Evolutionary conservation across 2,797 vertebrate species (phyloP).

Genomic region (Rhinatrema bivittatum): DNA sequence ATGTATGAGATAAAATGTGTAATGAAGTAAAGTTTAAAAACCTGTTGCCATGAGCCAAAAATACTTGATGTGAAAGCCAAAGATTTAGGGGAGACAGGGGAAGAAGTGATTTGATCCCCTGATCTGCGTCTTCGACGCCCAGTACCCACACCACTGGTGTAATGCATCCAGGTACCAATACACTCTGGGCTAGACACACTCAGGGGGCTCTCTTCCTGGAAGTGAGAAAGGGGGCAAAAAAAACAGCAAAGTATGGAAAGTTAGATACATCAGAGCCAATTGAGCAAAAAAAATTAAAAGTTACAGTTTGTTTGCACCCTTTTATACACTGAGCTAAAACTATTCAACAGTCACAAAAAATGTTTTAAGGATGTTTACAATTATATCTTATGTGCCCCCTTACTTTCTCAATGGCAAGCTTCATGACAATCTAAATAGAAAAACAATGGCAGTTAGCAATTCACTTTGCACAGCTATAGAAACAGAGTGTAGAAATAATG

Average conservation of each 20-base stretch:
- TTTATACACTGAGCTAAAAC: conserved; percentile 32
- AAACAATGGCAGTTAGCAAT: not conserved
- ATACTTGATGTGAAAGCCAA: conserved; percentile 95
- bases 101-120: conserved; percentile 94
- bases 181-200: conserved; percentile 93
- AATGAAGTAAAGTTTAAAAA: conserved; percentile 92
- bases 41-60: conserved; percentile 97
- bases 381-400: not conserved
- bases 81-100: conserved; percentile 94
- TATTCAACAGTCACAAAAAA: conserved; percentile 34
- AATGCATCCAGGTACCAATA: conserved; percentile 91
- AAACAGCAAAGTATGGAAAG: conserved; percentile 90
- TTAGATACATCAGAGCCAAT: conserved; percentile 79
- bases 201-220: conserved; percentile 92
- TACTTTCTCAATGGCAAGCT: not conserved
- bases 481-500: too few species aligned
- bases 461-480: too few species aligned
- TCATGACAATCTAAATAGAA: not conserved
- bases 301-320: conserved; percentile 42
- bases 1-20: conserved; percentile 61
- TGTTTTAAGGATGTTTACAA: too few species aligned
- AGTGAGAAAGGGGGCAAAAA: conserved; percentile 79
- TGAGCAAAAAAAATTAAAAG: conserved; percentile 57
- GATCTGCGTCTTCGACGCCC: conserved; percentile 94
- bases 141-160: conserved; percentile 88